Percentiles rank a stretch among this genome's conserved stretches.
These are phyloP conservation scores for Ginglymostoma cirratum DNA, from an alignment of 2,113 vertebrate species.

Conservation along the genomic window DNA sequence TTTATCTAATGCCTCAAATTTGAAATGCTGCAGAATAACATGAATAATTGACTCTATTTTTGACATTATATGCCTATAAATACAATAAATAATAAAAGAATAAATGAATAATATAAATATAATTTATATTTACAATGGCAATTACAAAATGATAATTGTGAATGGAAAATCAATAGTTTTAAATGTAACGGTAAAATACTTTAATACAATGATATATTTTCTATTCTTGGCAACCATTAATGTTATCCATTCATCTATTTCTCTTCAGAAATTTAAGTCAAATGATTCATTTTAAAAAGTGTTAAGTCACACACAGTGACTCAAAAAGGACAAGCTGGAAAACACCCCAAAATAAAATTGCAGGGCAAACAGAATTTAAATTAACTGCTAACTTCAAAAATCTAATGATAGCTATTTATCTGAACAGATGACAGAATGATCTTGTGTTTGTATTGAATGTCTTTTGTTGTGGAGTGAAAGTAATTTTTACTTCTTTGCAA, in stretches of 20 bases:
- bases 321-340: background rate
- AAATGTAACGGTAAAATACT: background rate
- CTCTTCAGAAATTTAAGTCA: background rate
- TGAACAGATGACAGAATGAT: background rate
- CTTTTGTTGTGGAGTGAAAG: background rate
- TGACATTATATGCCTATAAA: background rate
- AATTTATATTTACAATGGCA: background rate
- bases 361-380: background rate
- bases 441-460: background rate
- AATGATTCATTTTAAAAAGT: background rate
- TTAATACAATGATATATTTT: background rate
- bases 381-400: background rate
- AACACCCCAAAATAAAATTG: background rate
- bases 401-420: background rate
- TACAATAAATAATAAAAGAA: background rate
- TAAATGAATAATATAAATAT: background rate
- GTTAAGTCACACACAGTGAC: background rate
- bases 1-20: background rate
- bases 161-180: background rate
- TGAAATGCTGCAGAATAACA: background rate
- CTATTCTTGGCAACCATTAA: background rate
- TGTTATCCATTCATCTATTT: background rate
- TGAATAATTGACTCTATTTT: background rate
- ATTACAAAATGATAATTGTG: background rate
- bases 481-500: background rate